These are phyloP conservation scores for Coptodon bakossiorum DNA, from an alignment of 2,113 vertebrate genomes.

Conservation along the genomic window DNA sequence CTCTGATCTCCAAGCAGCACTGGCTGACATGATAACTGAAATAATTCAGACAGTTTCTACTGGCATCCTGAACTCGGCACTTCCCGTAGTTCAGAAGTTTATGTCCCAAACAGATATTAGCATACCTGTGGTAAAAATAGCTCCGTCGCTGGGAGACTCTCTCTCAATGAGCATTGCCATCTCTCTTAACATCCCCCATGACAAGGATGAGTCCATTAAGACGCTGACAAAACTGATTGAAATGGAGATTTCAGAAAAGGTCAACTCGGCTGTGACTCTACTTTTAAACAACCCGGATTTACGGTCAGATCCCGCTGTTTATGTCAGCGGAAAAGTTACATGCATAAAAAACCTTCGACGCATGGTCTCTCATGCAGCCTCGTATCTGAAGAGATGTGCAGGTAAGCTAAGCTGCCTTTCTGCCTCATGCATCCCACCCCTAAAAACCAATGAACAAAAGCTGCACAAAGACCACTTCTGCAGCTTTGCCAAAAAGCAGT, in stretches of 20 bases:
- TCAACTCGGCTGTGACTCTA: neutral
- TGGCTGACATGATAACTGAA: too few relatives aligned
- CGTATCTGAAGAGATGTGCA: neutral
- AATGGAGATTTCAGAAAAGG: neutral
- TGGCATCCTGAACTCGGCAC: too few relatives aligned
- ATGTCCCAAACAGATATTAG: too few relatives aligned
- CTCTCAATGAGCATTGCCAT: too few relatives aligned
- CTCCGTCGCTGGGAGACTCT: too few relatives aligned
- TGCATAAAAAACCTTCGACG: neutral
- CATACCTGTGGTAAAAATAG: too few relatives aligned
- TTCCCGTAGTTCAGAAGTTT: too few relatives aligned
- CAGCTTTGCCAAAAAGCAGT: too few relatives aligned
- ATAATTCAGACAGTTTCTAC: too few relatives aligned
- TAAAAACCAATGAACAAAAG: too few relatives aligned
- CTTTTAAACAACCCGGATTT: neutral
- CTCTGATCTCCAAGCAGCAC: too few relatives aligned
- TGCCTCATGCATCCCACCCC: fast-evolving
- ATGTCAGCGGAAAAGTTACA: neutral
- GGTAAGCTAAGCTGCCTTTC: neutral
- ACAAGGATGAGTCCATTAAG: neutral
- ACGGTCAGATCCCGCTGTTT: neutral
- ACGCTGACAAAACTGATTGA: neutral
- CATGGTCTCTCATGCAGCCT: neutral
- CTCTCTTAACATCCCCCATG: neutral
- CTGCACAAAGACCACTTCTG: too few relatives aligned